phyloP scores from a whole-genome alignment of 2,888 invertebrate genomes.

The Sceliomorpha sp. region DNA sequence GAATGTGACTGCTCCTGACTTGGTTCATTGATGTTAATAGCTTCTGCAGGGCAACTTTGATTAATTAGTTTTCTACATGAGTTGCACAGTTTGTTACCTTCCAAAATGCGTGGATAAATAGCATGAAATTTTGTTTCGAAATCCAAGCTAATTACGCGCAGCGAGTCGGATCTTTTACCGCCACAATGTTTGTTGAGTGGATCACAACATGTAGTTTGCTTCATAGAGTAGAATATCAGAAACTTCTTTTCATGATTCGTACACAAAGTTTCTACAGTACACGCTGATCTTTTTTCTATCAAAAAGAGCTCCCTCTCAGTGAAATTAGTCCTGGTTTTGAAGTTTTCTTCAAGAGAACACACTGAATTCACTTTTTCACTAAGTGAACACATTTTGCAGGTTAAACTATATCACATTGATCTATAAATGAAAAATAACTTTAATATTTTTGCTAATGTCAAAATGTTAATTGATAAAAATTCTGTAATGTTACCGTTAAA shows the following conservation, averaged over 20 bases:
- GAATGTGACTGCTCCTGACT: slow-evolving; percentile 2
- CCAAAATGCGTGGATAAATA: slow-evolving; percentile 8
- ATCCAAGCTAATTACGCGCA: slow-evolving; percentile 7
- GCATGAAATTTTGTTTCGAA: slow-evolving; percentile 2
- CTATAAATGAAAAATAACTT: slow-evolving; percentile 1
- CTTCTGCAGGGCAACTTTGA: slow-evolving; percentile 2
- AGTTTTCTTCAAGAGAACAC: slow-evolving; percentile 10
- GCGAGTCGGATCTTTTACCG: background rate
- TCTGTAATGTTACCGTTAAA: slow-evolving; percentile 6
- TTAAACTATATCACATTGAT: slow-evolving; percentile 6
- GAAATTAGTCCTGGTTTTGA: slow-evolving; percentile 2
- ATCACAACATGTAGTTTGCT: slow-evolving; percentile 18
- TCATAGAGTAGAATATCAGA: slow-evolving; percentile 4
- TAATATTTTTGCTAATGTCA: slow-evolving; percentile 3
- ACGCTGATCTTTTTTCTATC: slow-evolving; percentile 5
- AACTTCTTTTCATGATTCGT: slow-evolving; percentile 10
- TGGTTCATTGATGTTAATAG: slow-evolving; percentile 1
- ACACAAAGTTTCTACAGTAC: slow-evolving; percentile 9
- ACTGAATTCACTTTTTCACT: no score
- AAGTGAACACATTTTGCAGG: slow-evolving; percentile 5
- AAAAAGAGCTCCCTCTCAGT: slow-evolving; percentile 1
- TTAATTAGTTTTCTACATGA: slow-evolving; percentile 6
- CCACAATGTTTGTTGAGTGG: slow-evolving; percentile 4
- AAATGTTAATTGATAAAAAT: slow-evolving; percentile 1
- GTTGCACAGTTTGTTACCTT: slow-evolving; percentile 12